A percentile compares a stretch with the other conserved stretches of the same genome.
These are phyloP conservation scores for Zoanthus sociatus DNA, from an alignment of 92 coral and sea anemone species.

Conservation along the genomic window DNA sequence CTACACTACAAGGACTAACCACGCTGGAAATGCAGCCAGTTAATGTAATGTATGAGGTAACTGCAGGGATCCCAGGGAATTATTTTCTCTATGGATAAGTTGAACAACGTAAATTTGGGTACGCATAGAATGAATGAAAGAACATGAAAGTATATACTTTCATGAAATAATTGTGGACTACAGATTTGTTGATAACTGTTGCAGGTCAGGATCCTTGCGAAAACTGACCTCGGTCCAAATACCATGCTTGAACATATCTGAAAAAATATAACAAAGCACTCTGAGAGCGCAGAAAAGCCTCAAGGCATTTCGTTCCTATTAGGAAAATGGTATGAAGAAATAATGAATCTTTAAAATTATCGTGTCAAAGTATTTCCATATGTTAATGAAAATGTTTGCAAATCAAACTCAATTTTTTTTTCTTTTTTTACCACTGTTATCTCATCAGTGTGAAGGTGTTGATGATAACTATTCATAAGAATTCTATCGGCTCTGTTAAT, in stretches of 20 bases:
- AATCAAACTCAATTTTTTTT: constrained; percentile 4
- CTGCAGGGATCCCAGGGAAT: no score
- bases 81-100: no score
- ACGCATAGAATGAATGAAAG: no score
- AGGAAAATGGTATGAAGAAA: constrained; percentile 5
- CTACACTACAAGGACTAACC: no score
- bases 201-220: constrained; percentile 18
- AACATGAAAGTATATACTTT: no score
- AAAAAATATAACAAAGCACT: not conserved
- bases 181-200: constrained; percentile 1
- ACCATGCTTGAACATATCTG: constrained; percentile 20
- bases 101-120: no score
- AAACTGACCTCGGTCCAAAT: constrained; percentile 7
- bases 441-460: no score
- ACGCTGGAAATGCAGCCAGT: no score
- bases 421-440: no score
- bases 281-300: constrained; percentile 18
- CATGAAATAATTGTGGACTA: constrained; percentile 17
- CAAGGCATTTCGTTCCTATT: constrained; percentile 1
- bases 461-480: no score
- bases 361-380: not conserved
- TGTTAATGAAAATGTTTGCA: not conserved
- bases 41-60: no score
- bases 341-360: not conserved
- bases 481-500: no score